phyloP scores from a whole-genome alignment of 2,888 invertebrate species.

The Dicranocentrus wangi region DNA sequence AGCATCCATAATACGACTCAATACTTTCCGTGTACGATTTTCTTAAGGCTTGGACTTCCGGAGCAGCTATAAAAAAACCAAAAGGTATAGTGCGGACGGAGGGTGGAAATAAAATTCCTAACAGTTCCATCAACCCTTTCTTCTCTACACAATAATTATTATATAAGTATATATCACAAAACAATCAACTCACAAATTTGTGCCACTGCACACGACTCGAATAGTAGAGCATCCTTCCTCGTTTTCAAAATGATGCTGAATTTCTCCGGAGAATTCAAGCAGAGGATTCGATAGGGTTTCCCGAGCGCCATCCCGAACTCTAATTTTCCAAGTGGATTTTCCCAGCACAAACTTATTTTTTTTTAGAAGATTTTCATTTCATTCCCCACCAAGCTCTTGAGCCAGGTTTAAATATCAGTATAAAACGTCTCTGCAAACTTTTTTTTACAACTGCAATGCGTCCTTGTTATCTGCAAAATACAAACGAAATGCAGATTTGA shows the following conservation, averaged over 20 bases:
- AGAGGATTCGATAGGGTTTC: constrained; percentile 91
- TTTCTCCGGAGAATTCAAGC: constrained; percentile 89
- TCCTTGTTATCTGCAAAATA: too few species aligned
- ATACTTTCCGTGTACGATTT: constrained; percentile 91
- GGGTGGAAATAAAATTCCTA: too few species aligned
- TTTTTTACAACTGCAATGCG: too few species aligned
- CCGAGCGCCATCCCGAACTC: constrained; percentile 88
- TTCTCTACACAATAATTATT: too few species aligned
- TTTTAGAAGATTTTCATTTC: not conserved
- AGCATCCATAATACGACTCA: constrained; percentile 92
- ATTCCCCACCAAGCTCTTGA: too few species aligned
- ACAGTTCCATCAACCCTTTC: too few species aligned
- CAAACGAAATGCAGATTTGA: too few species aligned
- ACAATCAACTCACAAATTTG: constrained; percentile 80
- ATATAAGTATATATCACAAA: too few species aligned
- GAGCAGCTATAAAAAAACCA: constrained; percentile 81
- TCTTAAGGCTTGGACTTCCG: constrained; percentile 91
- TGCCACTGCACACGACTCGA: constrained; percentile 94
- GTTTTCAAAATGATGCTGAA: constrained; percentile 93
- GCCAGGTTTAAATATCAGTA: too few species aligned
- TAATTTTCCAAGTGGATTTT: not conserved
- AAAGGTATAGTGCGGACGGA: too few species aligned
- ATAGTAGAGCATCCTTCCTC: constrained; percentile 88
- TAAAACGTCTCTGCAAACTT: too few species aligned
- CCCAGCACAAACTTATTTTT: not conserved